Base-by-base conservation (phyloP, 1,140 invertebrate species). In the Drosophila pectinifera region DNA sequence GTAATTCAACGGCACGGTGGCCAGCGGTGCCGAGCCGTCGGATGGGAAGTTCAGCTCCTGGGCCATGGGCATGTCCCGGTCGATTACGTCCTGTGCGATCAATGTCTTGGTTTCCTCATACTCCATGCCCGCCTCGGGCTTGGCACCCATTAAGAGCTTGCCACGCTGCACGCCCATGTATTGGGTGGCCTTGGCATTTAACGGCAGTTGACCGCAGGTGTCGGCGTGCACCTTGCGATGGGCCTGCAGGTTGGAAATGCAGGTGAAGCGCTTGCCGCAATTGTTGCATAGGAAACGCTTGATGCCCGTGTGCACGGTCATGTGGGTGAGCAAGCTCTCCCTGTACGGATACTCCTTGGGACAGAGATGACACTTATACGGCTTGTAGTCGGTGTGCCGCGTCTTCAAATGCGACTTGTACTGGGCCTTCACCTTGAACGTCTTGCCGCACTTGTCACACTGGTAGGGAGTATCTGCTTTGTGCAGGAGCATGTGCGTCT, bases 371-470 rank as follows among this genome's bases (percentile, higher is more conserved):
- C 95, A 95, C 80, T 95, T 95, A 83, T 95, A 96, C 5, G 95
- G 95, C 76, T 95, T 95, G 74, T 95, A 94, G 43, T 94, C 94
- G 6, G 94, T 94, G 79, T 96, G 95, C 43, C 95, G 93, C 39
- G 95, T 93, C 74, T 95, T 91, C 20, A 92, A 93, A 80, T 96
- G 95, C 80, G 97, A 97, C 85, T 96, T 96, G 58, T 96, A 93
- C 84, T 95, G 94, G 4, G 92, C 92, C 68, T 93, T 93, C 64
- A 92, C 92, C 48, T 90, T 91, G 67, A 93, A 93, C 28, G 80
- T 90, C 61, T 93, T 93, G 16, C 86, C 91, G 67, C 93, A 93
- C 57, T 92, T 91, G 55, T 92, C 91, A 64, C 93, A 93, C 34
- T 91, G 73, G 56, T 91, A 89, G 7, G 88, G 83, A 24, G 91